phyloP scores from a whole-genome alignment of 2,888 invertebrate species.

The Nycteola revayana region DNA sequence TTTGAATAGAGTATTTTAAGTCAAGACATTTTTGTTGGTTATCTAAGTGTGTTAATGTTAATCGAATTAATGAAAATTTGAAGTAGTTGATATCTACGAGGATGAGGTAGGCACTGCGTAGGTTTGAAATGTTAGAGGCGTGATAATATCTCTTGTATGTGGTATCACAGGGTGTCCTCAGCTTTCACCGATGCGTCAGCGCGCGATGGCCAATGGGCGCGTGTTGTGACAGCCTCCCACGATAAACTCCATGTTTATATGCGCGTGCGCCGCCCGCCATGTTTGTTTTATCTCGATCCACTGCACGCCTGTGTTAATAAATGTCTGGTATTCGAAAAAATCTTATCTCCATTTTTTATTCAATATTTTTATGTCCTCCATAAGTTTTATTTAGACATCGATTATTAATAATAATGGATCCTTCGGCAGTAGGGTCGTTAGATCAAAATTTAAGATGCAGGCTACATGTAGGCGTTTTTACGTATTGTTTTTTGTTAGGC shows the following conservation, averaged over 20 bases:
- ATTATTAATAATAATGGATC: constrained; percentile 79
- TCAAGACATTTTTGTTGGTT: constrained; percentile 35
- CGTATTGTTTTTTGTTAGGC: constrained; percentile 57
- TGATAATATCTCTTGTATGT: constrained; percentile 63
- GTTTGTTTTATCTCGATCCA: constrained; percentile 81
- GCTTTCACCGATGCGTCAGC: constrained; percentile 75
- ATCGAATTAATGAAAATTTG: constrained; percentile 47
- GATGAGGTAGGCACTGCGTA: constrained; percentile 57
- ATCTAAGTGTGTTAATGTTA: constrained; percentile 50
- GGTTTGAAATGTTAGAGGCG: constrained; percentile 57
- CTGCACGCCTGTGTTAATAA: constrained; percentile 75
- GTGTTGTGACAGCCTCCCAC: constrained; percentile 82
- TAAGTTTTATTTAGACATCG: constrained; percentile 78
- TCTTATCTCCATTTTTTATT: constrained; percentile 54
- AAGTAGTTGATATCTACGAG: constrained; percentile 40
- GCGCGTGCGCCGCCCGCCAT: constrained; percentile 77
- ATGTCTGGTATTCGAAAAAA: constrained; percentile 72
- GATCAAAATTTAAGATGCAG: constrained; percentile 76
- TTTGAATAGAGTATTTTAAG: constrained; percentile 15
- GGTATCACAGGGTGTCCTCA: constrained; percentile 65
- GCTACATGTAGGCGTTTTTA: constrained; percentile 66
- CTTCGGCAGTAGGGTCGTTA: constrained; percentile 58
- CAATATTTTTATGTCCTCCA: constrained; percentile 62
- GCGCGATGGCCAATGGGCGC: constrained; percentile 57
- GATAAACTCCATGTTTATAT: constrained; percentile 75